These are phyloP conservation scores for Choristoneura rosaceana DNA, from an alignment of 2,888 invertebrate genomes.

Conservation along the genomic window DNA sequence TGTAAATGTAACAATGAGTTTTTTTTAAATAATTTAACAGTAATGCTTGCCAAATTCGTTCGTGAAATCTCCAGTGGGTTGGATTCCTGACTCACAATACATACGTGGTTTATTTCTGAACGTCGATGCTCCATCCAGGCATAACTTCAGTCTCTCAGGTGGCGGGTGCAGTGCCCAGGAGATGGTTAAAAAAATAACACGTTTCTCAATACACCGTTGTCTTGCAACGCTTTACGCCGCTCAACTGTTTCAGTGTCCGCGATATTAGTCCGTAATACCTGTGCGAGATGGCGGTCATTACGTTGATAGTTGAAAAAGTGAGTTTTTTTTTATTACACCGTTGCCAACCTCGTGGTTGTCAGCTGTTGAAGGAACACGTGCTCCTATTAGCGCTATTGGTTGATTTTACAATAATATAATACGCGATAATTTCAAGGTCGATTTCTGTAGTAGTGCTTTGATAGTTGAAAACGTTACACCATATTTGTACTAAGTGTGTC, in stretches of 20 bases:
- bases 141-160: conserved; percentile 35
- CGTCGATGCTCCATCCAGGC: conserved; percentile 34
- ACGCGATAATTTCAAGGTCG: conserved; percentile 36
- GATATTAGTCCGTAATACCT: conserved; percentile 21
- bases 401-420: conserved; percentile 28
- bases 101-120: conserved; percentile 41
- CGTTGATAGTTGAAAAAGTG: conserved; percentile 38
- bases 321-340: conserved; percentile 31
- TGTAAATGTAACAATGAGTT: conserved; percentile 51
- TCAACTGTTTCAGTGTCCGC: conserved; percentile 11
- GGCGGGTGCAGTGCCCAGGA: conserved; percentile 24
- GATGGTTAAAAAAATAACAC: conserved; percentile 13
- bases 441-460: neutral
- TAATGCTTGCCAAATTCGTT: conserved; percentile 65
- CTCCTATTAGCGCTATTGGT: conserved; percentile 26
- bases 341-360: conserved; percentile 38
- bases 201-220: neutral
- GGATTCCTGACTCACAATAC: conserved; percentile 52
- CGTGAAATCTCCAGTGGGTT: conserved; percentile 57
- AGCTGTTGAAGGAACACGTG: conserved; percentile 40
- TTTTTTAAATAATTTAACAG: conserved; percentile 49
- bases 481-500: neutral
- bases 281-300: conserved; percentile 35
- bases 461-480: conserved; percentile 5
- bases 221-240: conserved; percentile 24